These are phyloP conservation scores for Trachymyrmex septentrionalis DNA, from an alignment of 1,140 invertebrate species.

Conservation along the genomic window DNA sequence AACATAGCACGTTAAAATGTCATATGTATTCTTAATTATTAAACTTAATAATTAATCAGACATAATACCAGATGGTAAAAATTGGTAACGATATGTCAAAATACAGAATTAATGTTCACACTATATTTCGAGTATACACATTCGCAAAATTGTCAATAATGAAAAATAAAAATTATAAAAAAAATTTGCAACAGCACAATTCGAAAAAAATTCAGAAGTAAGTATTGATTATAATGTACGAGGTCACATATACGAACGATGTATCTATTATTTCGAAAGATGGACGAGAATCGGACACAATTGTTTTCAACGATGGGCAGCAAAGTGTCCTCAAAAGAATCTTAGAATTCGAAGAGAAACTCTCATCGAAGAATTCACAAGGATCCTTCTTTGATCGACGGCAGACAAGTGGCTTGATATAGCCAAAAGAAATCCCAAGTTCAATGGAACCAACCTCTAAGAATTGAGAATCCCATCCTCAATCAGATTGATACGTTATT, in stretches of 20 bases:
- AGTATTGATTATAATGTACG: not conserved
- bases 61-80: not conserved
- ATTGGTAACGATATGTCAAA: not conserved
- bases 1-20: not conserved
- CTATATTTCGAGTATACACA: not conserved
- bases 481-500: not conserved
- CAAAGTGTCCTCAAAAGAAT: conserved; percentile 51
- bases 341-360: conserved; percentile 56
- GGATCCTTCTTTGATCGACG: conserved; percentile 64
- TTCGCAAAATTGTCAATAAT: not conserved
- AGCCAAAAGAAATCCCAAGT: conserved; percentile 28
- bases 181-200: not conserved
- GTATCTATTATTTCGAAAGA: conserved; percentile 54
- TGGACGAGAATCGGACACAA: conserved; percentile 30
- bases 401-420: conserved; percentile 54
- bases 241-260: not conserved
- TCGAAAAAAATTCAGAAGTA: not conserved
- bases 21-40: not conserved
- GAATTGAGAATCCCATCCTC: not conserved
- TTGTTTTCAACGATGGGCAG: conserved; percentile 25
- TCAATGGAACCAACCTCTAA: conserved; percentile 7
- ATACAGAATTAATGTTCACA: not conserved
- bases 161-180: not conserved
- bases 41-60: conserved; percentile 6
- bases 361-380: conserved; percentile 57